Evolutionary conservation across 2,113 vertebrate species (phyloP), one percentile per base, ranked within the genome.

Genomic region (Plecotus auritus): DNA sequence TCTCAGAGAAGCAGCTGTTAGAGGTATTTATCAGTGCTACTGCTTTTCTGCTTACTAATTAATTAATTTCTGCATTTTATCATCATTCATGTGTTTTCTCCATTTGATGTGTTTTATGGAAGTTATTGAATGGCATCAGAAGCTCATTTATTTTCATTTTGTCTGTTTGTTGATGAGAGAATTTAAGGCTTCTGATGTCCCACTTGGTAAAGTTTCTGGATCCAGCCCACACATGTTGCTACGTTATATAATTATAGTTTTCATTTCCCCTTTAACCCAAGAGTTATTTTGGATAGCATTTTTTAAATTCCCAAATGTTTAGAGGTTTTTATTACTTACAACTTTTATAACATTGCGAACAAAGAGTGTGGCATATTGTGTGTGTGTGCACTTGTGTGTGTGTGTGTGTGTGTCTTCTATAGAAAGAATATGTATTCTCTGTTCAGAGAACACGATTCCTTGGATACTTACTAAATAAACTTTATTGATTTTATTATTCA

Each of bases 21-120:
- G 82, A 82, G 37, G 81, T 51, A 40, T 76, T 96, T 91, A 94
- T 95, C 95, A 83, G n/a, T 77, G 82, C 78, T 78, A 22, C 70
- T 23, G 59, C 70, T 77, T 89, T 66, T 61, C 74, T 84, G 40
- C 64, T 88, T 37, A 26, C 85, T 72, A 95, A 95, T 88, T 90
- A 91, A 93, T 96, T 95, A 92, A 92, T 92, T 90, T 78, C 72
- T 85, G 82, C 78, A 88, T 81, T 96, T 96, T 94, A 92, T 88
- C 85, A 85, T 90, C 81, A 30, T 88, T 81, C 51, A 56, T 56
- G 93, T 89, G 42, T 87, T 82, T 59, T 74, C 45, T 92, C 22
- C 78, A 78, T 69, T 93, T 93, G 85, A 93, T 93, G 89, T 95
- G 81, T 45, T 92, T 94, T 92, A 47, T 93, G 78, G 77, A 77